These are phyloP conservation scores for Hirudo medicinalis DNA, from an alignment of 1,140 invertebrate genomes.

Conservation along the genomic window DNA sequence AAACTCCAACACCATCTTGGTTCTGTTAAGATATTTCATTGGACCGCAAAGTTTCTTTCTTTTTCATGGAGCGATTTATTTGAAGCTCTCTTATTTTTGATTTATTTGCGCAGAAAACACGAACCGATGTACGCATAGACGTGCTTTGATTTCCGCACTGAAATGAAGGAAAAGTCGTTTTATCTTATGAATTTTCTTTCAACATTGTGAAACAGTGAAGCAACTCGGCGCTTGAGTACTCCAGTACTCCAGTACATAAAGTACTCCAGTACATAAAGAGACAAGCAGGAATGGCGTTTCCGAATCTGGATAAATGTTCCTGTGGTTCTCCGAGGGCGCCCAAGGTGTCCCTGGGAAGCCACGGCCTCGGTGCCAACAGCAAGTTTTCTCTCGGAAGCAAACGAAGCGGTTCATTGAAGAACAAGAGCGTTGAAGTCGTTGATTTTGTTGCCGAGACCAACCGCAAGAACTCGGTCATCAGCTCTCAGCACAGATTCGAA, in stretches of 20 bases:
- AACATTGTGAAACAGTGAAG: too few species aligned
- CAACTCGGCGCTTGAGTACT: too few species aligned
- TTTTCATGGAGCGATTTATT: too few species aligned
- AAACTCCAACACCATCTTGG: too few species aligned
- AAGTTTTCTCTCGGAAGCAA: slow-evolving; percentile 1
- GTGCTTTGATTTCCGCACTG: too few species aligned
- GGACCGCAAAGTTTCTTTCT: too few species aligned
- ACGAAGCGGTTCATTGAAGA: slow-evolving; percentile 2
- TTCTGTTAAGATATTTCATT: too few species aligned
- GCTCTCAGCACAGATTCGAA: neutral
- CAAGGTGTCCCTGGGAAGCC: neutral
- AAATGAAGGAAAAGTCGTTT: too few species aligned
- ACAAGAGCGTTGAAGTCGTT: neutral
- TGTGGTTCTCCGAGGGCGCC: slow-evolving; percentile 8
- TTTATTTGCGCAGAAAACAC: too few species aligned
- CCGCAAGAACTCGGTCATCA: slow-evolving; percentile 7
- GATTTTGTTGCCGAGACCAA: neutral
- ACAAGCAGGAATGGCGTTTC: slow-evolving; percentile 6
- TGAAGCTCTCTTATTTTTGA: too few species aligned
- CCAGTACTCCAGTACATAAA: neutral
- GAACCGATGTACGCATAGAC: too few species aligned
- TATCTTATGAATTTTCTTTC: too few species aligned
- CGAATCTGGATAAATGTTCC: slow-evolving; percentile 15
- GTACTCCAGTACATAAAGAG: neutral
- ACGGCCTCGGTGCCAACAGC: neutral